A percentile compares a stretch with the other conserved stretches of the same genome.
These are phyloP conservation scores for Megaceryle maxima DNA, from an alignment of 2,113 vertebrate species.

Conservation along the genomic window DNA sequence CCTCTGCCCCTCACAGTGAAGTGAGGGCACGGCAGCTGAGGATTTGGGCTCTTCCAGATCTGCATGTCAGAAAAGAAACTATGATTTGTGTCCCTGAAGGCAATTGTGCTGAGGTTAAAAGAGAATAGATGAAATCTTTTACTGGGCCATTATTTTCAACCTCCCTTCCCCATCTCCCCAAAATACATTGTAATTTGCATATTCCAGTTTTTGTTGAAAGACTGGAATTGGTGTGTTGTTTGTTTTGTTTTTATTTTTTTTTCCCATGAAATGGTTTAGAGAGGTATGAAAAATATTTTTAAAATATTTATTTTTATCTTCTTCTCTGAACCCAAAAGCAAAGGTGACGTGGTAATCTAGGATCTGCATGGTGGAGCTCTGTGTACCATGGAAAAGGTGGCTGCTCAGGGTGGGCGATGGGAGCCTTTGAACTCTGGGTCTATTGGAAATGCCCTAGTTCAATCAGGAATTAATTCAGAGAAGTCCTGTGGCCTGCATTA, in stretches of 20 bases:
- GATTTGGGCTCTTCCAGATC: background rate
- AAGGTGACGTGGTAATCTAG: background rate
- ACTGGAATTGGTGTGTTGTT: background rate
- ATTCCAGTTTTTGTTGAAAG: background rate
- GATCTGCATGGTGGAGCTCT: background rate
- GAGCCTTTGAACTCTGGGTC: constrained; percentile 25
- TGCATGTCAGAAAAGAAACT: background rate
- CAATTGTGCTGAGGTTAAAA: background rate
- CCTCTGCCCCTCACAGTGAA: background rate
- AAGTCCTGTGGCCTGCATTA: constrained; percentile 38
- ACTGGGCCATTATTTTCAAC: background rate
- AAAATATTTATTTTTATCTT: background rate
- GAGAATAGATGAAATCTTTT: background rate
- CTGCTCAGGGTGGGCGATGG: background rate
- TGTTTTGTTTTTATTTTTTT: background rate
- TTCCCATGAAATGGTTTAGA: background rate
- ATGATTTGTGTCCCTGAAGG: background rate
- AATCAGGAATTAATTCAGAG: constrained; percentile 55
- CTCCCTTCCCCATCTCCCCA: background rate
- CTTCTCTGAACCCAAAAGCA: background rate
- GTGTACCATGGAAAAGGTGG: background rate
- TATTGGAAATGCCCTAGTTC: constrained; percentile 28
- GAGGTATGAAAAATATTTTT: background rate
- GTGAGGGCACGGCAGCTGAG: background rate
- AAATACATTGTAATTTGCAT: background rate